These are phyloP conservation scores for Leptestheria dahalacensis DNA, from an alignment of 1,140 invertebrate genomes.

Conservation along the genomic window DNA sequence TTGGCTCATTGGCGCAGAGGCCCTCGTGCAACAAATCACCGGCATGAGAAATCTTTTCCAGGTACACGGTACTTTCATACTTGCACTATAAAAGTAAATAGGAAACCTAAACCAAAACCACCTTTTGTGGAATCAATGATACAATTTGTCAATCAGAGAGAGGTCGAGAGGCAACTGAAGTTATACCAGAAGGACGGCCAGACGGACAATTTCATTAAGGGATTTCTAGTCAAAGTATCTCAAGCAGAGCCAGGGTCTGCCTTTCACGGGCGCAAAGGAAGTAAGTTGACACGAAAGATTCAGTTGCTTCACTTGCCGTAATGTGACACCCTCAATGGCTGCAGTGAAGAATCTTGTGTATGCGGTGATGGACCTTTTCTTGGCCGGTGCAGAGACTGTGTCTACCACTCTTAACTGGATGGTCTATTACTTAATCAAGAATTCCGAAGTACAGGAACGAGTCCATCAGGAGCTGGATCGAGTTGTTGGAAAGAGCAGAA, in stretches of 20 bases:
- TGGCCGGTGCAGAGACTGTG: slow-evolving; percentile 86
- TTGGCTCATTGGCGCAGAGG: neutral
- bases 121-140: too few species aligned
- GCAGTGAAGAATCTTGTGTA: neutral
- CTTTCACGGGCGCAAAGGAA: neutral
- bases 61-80: neutral
- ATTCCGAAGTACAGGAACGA: slow-evolving; percentile 62
- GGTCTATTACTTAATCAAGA: slow-evolving; percentile 67
- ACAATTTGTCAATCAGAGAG: neutral
- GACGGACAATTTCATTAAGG: neutral
- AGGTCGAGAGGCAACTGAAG: neutral
- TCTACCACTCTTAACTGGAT: slow-evolving; percentile 80
- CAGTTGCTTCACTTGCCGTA: neutral
- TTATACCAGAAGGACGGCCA: neutral
- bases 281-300: neutral
- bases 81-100: neutral
- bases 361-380: slow-evolving; percentile 52
- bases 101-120: too few species aligned
- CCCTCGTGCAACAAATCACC: neutral
- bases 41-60: neutral
- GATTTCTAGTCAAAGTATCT: neutral
- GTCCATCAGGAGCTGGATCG: slow-evolving; percentile 77
- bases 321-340: neutral
- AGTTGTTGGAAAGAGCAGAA: slow-evolving; percentile 60
- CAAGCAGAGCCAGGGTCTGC: neutral